Conservation (phyloP, 2,113 vertebrate species). For the Malurus cyaneus region DNA sequence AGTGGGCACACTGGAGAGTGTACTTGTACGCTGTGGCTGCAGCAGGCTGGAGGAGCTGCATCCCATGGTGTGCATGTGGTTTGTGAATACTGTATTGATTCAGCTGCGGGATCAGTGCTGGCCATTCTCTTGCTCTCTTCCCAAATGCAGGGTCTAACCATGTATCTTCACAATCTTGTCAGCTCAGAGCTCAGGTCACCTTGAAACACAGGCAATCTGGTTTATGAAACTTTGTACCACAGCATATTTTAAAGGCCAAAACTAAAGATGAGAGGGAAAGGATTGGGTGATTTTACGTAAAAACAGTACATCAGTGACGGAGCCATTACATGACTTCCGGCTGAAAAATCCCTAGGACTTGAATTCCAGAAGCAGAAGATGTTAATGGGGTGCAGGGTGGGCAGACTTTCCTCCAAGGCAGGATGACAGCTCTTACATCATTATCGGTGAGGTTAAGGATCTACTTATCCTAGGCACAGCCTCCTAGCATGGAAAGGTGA, state of each 20-base stretch:
- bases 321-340: not conserved
- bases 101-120: not conserved
- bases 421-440: not conserved
- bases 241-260: not conserved
- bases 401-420: not conserved
- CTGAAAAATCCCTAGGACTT: not conserved
- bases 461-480: not conserved
- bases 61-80: not conserved
- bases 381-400: not conserved
- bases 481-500: not conserved
- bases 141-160: not conserved
- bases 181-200: not conserved
- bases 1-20: accelerated
- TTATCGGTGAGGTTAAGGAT: not conserved
- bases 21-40: not conserved
- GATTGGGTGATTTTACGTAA: not conserved
- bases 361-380: not conserved
- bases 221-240: not conserved
- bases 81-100: not conserved
- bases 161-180: not conserved
- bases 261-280: not conserved
- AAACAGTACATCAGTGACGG: not conserved
- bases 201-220: not conserved
- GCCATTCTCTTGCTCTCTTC: not conserved
- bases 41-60: not conserved